Conservation (phyloP, 2,113 vertebrate genomes). For the Cervus canadensis region DNA sequence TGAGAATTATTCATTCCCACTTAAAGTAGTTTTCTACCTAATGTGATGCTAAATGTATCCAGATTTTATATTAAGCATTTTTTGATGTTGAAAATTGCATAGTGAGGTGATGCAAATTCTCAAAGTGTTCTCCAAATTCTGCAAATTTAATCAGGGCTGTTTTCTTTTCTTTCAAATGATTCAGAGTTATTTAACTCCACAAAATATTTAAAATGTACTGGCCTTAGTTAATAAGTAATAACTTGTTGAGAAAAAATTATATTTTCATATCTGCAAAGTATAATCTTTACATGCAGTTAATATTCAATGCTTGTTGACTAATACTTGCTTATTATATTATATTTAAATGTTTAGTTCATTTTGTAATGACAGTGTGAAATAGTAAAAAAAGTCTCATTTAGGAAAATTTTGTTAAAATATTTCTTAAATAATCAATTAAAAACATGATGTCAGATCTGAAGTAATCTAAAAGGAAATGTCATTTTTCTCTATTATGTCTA, state of each 20-base stretch:
- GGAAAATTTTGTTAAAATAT: conserved; percentile 47
- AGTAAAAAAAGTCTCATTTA: background rate
- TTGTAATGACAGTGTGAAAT: background rate
- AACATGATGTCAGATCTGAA: conserved; percentile 15
- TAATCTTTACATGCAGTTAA: background rate
- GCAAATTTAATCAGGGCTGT: background rate
- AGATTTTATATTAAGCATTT: background rate
- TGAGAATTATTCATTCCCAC: background rate
- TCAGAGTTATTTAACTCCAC: background rate
- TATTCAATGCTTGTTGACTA: background rate
- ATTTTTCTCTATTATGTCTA: conserved; percentile 49
- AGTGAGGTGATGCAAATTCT: background rate
- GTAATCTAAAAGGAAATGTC: conserved; percentile 40
- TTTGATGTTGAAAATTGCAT: conserved; percentile 1
- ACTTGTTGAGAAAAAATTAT: conserved; percentile 1
- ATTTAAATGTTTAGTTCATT: background rate
- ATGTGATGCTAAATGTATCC: background rate
- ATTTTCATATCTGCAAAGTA: background rate
- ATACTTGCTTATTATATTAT: background rate
- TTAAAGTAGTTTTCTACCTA: background rate
- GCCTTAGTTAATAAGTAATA: background rate
- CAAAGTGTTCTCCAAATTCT: background rate
- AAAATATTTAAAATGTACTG: background rate
- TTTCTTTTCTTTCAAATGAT: background rate
- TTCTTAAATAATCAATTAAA: conserved; percentile 59